These are phyloP conservation scores for Sinocyclocheilus rhinocerous DNA, from an alignment of 2,113 vertebrate species.

Conservation along the genomic window DNA sequence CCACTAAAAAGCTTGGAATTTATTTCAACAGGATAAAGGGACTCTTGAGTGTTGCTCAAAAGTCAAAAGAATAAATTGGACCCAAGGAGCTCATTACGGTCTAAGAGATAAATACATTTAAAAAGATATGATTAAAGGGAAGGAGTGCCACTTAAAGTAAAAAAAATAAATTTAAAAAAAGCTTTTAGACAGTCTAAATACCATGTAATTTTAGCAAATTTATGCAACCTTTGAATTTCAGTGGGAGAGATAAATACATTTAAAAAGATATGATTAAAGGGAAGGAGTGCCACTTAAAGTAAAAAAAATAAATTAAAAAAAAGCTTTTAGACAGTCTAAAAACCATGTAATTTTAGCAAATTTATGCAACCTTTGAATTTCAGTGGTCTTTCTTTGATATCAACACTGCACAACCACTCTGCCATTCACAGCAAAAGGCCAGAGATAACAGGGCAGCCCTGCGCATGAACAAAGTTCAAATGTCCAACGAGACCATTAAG, in stretches of 20 bases:
- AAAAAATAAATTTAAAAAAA: too few relatives aligned
- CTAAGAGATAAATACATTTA: not conserved
- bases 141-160: not conserved
- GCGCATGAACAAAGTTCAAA: slow-evolving; percentile 95
- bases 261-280: slow-evolving; percentile 6
- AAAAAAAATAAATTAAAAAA: not conserved
- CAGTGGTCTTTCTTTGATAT: not conserved
- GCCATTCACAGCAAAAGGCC: slow-evolving; percentile 89
- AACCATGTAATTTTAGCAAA: not conserved
- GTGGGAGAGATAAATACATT: not conserved
- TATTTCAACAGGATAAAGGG: not conserved
- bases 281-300: not conserved
- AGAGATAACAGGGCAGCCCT: slow-evolving; percentile 93
- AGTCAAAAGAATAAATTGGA: not conserved
- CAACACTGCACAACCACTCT: not conserved
- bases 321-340: not conserved
- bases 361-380: slow-evolving; percentile 10
- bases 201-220: not conserved
- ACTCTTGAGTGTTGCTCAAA: slow-evolving; percentile 2
- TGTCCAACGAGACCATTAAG: slow-evolving; percentile 89
- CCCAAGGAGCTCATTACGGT: not conserved
- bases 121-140: slow-evolving; percentile 13
- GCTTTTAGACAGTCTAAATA: not conserved
- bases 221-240: slow-evolving; percentile 10
- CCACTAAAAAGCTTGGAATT: not conserved